These are phyloP conservation scores for Mythimna loreyi DNA, from an alignment of 2,888 invertebrate genomes.

Conservation along the genomic window DNA sequence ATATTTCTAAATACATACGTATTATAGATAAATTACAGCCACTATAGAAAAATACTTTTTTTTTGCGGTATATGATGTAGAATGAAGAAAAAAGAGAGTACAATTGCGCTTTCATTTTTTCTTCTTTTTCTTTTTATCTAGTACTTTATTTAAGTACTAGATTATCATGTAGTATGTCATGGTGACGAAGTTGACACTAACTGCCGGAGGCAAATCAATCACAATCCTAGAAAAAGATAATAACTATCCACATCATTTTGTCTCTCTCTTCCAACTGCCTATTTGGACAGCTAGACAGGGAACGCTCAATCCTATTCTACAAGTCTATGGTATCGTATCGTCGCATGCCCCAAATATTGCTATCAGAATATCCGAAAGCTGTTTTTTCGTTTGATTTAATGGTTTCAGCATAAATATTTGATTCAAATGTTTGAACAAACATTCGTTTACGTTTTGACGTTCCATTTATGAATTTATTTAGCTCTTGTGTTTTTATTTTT, in stretches of 20 bases:
- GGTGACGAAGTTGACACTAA: no score
- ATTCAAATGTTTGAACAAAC: conserved; percentile 38
- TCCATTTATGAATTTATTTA: conserved; percentile 29
- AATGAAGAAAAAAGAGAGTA: no score
- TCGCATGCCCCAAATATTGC: conserved; percentile 51
- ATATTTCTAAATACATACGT: no score
- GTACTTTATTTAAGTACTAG: no score
- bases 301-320: neutral
- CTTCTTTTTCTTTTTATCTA: no score
- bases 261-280: neutral
- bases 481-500: conserved; percentile 18
- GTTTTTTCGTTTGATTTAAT: conserved; percentile 38
- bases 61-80: no score
- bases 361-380: conserved; percentile 18
- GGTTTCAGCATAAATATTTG: conserved; percentile 38
- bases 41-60: no score
- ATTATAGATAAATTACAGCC: no score
- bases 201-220: no score
- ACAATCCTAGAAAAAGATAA: neutral
- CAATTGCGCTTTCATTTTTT: no score
- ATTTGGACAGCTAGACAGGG: neutral
- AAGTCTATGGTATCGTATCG: conserved; percentile 27
- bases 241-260: neutral
- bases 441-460: conserved; percentile 32
- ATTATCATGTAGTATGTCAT: neutral